Base-by-base conservation (phyloP, 1,140 invertebrate genomes). In the Lepidostoma basale region DNA sequence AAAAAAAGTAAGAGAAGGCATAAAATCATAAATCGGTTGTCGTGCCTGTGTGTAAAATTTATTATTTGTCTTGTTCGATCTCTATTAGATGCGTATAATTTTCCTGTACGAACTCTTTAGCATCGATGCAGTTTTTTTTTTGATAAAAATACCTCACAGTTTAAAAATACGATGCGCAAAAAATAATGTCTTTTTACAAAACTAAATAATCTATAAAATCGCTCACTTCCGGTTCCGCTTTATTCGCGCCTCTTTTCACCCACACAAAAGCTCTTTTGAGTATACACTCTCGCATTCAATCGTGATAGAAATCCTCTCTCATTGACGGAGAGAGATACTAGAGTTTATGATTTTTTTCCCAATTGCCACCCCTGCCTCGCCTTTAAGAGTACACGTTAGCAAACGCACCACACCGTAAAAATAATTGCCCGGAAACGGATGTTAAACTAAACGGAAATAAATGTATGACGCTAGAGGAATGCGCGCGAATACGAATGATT, bases 341-440 rank as follows among this genome's bases (percentile, higher is more conserved):
- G 3, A n/a, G 36, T 60, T 59, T 49, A 28, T 26, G 1, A 28
- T 12, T 23, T 22, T 56, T 56, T 56, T 56, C 36, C 20, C 20
- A 12, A 59, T 42, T 42, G 20, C 33, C 20, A 14, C 56, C 36
- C 56, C 25, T 26, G 56, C 33, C 56, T 40, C 39, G 56, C 33
- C 25, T 67, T 52, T 30, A 44, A 49, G 45, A 69, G 54, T 60
- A 67, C 39, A 40, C 68, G 62, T 66, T 56, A 64, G 47, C 52
- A 30, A 42, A 58, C 58, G 45, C 64, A 65, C 33, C 60, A 42
- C 28, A 64, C 56, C 70, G 54, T 72, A 44, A 68, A 72, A 72
- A 72, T 72, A 72, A 72, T 72, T 72, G 70, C 42, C 70, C 52
- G 70, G 70, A 72, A 72, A 65, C 62, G 66, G 70, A 68, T 65